phyloP scores from a whole-genome alignment of 2,113 vertebrate genomes.

The Coptodon rendalli region DNA sequence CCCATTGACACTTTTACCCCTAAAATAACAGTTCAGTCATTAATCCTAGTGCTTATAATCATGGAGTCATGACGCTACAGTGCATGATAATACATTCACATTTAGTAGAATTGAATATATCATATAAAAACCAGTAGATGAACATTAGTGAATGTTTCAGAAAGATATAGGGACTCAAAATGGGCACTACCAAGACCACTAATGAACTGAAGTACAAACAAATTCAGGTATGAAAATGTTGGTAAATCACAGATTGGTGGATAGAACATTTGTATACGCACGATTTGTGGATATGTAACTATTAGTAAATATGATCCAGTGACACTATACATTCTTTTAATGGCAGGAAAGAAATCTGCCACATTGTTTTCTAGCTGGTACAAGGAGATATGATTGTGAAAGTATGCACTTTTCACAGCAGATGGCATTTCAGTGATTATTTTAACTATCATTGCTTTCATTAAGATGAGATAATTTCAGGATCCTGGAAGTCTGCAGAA shows the following conservation, averaged over 20 bases:
- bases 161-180: not conserved
- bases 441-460: not conserved
- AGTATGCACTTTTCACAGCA: not conserved
- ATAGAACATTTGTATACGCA: rapidly evolving
- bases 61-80: not conserved
- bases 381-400: rapidly evolving
- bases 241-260: not conserved
- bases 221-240: not conserved
- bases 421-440: not conserved
- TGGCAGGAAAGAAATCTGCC: not conserved
- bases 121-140: not conserved
- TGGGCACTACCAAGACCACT: not conserved
- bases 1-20: not conserved
- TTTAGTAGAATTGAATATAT: not conserved
- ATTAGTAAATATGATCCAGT: not conserved
- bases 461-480: not conserved
- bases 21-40: not conserved
- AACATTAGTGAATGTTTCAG: not conserved
- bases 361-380: not conserved
- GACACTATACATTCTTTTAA: not conserved
- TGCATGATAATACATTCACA: not conserved
- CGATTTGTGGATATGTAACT: not conserved
- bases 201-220: not conserved
- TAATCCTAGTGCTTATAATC: not conserved
- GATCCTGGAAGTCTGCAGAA: not conserved